Base-by-base conservation (phyloP, 2,888 invertebrate genomes). In the Campoplex nolae region DNA sequence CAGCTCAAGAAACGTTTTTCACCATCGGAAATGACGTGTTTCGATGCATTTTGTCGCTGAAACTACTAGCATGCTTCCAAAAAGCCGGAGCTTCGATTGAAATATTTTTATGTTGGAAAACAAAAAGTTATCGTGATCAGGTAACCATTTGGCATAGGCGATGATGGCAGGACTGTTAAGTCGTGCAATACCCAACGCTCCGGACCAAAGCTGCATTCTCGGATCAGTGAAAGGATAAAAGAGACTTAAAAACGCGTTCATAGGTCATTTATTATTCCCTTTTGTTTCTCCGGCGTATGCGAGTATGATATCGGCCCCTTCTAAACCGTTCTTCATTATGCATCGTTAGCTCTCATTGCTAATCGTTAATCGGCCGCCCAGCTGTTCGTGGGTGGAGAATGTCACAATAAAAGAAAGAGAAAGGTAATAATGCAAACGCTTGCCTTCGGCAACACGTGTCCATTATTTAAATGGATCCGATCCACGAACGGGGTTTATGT, bases 301-400 rank as follows among this genome's bases (percentile, higher is more conserved):
- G 38, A 7, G 28, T 58, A n/a, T 35, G 16, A 16, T 54, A 23
- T 51, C 54, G 38, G 16, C 38, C 32, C 67, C 23, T n/a, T n/a
- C 23, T 42, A 51, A 51, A 56, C 56, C n/a, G 51, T 82, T 82
- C 70, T 88, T 90, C 82, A 88, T 89, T 90, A 88, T 90, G 87
- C 86, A 87, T 88, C 80, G 77, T 58, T 86, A 74, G 78, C 77
- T 83, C 80, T 86, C 80, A 70, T 68, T 86, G 78, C 88, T 89
- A 87, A 88, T 88, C 88, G 89, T 83, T 84, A 85, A 88, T 84
- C 88, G 83, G 65, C 74, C 73, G 76, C 84, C 67, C 78, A 68
- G 70, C 56, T 45, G 68, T 73, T 65, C 65, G 56, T 42, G 67
- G 51, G 35, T 32, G 62, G 65, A 51, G 51, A 73, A 74, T 81